Evolutionary conservation across 2,113 vertebrate genomes (phyloP).

Genomic region (Butorides virescens): DNA sequence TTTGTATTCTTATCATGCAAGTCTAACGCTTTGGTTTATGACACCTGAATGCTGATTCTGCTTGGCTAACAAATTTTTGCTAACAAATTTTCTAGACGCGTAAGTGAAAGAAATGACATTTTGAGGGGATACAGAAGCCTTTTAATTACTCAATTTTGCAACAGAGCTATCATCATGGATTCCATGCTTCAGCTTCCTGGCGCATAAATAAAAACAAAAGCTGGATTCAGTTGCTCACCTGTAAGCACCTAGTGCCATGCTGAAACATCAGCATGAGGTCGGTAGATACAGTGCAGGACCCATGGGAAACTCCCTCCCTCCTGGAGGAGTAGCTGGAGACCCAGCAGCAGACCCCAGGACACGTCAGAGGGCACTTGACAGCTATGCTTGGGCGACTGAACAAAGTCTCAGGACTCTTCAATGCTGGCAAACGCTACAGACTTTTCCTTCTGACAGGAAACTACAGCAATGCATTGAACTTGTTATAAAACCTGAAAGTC

Average conservation of each 20-base stretch:
- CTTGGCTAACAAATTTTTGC: not conserved
- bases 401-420: not conserved
- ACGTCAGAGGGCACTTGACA: not conserved
- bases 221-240: not conserved
- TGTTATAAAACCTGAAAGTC: not conserved
- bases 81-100: not conserved
- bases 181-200: not conserved
- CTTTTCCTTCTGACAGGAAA: not conserved
- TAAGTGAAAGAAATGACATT: not conserved
- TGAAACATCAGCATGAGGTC: not conserved
- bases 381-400: not conserved
- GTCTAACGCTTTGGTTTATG: not conserved
- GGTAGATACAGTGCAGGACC: not conserved
- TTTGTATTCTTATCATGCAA: not conserved
- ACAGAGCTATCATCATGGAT: not conserved
- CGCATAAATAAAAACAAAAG: not conserved
- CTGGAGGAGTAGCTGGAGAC: not conserved
- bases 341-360: not conserved
- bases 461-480: not conserved
- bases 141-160: not conserved
- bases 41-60: not conserved
- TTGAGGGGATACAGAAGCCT: not conserved
- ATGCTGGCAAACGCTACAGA: not conserved
- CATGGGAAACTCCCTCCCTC: not conserved
- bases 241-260: not conserved